Base-by-base conservation (phyloP, 2,113 vertebrate species). In the Tautogolabrus adspersus region DNA sequence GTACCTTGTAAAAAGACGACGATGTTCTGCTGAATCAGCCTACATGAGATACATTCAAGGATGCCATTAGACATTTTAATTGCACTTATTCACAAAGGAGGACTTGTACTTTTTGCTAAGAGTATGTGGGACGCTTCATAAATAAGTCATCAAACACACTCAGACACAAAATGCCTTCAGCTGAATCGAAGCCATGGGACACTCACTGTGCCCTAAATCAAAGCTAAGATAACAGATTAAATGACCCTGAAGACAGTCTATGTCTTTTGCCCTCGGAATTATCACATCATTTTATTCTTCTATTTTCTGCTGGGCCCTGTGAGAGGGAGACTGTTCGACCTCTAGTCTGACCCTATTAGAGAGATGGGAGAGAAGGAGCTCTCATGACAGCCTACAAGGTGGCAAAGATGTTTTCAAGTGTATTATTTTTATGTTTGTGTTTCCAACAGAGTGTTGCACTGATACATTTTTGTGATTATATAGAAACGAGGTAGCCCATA, bases 131-230 rank as follows among this genome's bases (percentile, higher is more conserved):
- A 49, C 8, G 51, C 19, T 38, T 82, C 49, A 87, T 82, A 66
- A 82, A 88, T 73, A 82, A 84, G 55, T 77, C 66, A 82, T 83
- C 56, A 78, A 72, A 72, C 54, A 66, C 59, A 68, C 80, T 83
- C 56, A 78, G 67, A 75, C 47, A 66, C 55, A 56, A 68, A 79
- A 72, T 51, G 34, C 22, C 15, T 54, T 52, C 16, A 47, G 19
- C 13, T 63, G 75, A 75, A 72, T 63, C 1, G 0, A 67, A 79
- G 60, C 57, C 47, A 66, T 6, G 30, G 55, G 63, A 10, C 52
- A 19, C n/a, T 47, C 52, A 12, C n/a, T 40, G 47, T 72, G 70
- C 16, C 62, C 69, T 60, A 78, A 80, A 78, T 64, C 58, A 84
- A 86, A 77, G 44, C 42, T 19, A 22, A 71, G 66, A 87, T 74